These are phyloP conservation scores for Schrankia costaestrigalis DNA, from an alignment of 2,888 invertebrate genomes.

Conservation along the genomic window DNA sequence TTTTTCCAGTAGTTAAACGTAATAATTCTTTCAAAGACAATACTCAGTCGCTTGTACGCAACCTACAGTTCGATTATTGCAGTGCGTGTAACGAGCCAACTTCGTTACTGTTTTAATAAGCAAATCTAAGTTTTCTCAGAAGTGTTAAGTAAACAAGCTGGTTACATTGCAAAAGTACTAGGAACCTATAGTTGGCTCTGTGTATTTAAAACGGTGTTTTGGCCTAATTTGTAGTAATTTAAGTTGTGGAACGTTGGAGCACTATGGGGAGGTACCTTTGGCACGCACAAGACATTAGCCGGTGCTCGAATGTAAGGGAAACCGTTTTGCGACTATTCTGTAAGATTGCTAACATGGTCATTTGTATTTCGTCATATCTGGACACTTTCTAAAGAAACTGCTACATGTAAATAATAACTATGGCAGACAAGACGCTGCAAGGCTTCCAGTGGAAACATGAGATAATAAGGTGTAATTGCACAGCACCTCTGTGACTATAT, in stretches of 20 bases:
- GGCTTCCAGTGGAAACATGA: constrained; percentile 76
- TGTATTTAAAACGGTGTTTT: constrained; percentile 47
- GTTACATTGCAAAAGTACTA: constrained; percentile 27
- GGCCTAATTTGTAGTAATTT: constrained; percentile 54
- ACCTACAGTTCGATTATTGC: too few species aligned
- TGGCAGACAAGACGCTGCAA: constrained; percentile 54
- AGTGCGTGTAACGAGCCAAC: too few species aligned
- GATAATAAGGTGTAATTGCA: constrained; percentile 79
- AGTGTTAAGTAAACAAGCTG: constrained; percentile 19
- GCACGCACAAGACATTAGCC: constrained; percentile 71
- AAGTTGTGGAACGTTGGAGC: constrained; percentile 35
- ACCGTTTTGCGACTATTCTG: constrained; percentile 57
- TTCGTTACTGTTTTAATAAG: not conserved
- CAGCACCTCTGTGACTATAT: constrained; percentile 75
- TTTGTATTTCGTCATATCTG: constrained; percentile 75
- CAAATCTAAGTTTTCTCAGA: constrained; percentile 11
- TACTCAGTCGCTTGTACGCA: too few species aligned
- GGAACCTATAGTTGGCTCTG: constrained; percentile 29
- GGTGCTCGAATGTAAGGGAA: constrained; percentile 56
- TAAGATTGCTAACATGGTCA: constrained; percentile 59
- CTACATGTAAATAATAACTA: constrained; percentile 57
- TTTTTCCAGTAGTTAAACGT: too few species aligned
- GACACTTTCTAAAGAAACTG: constrained; percentile 78
- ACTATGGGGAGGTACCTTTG: constrained; percentile 50
- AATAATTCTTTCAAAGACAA: too few species aligned